These are phyloP conservation scores for Cathartes aura DNA, from an alignment of 2,113 vertebrate genomes.

Conservation along the genomic window DNA sequence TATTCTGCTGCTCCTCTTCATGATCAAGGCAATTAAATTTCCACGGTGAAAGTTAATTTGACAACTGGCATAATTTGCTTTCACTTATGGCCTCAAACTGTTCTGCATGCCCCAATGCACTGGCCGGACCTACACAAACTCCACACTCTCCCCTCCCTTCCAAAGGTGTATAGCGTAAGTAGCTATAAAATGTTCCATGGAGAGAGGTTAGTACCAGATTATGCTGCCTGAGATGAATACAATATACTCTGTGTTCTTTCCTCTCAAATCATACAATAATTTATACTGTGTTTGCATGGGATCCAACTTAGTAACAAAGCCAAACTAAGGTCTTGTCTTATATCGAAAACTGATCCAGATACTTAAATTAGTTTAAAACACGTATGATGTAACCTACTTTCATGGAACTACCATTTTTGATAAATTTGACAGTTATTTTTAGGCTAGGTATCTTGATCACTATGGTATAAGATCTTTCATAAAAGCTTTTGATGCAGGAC, in stretches of 20 bases:
- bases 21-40: background rate
- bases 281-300: background rate
- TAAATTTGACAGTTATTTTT: background rate
- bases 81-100: background rate
- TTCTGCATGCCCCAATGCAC: accelerated
- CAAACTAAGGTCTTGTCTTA: background rate
- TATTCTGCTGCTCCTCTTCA: background rate
- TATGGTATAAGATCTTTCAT: background rate
- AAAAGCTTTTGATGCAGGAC: background rate
- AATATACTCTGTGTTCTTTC: background rate
- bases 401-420: background rate
- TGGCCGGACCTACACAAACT: background rate
- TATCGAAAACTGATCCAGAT: background rate
- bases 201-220: background rate
- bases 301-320: background rate
- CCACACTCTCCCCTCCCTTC: background rate
- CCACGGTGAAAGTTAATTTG: background rate
- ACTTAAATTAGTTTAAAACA: background rate
- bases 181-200: background rate
- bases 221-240: background rate
- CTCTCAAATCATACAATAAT: background rate
- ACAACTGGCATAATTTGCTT: background rate
- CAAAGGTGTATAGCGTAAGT: background rate
- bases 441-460: background rate
- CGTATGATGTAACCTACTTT: background rate